phyloP scores from a whole-genome alignment of 2,797 vertebrate species.

The Muscicapa striata region DNA sequence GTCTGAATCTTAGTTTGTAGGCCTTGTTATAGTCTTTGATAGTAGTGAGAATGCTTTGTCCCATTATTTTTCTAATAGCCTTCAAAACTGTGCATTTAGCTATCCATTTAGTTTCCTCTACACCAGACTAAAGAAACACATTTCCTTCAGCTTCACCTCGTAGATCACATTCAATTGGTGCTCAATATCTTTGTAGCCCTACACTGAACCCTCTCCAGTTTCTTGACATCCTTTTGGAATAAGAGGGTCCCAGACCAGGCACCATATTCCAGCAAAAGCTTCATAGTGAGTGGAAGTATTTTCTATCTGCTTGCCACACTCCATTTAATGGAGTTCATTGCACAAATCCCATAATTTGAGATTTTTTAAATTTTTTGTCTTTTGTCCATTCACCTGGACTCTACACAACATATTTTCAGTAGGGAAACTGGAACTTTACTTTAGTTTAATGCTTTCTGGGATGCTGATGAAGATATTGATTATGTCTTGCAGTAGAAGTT shows the following conservation, averaged over 20 bases:
- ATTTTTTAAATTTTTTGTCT: neutral
- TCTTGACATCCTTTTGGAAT: neutral
- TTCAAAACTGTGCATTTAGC: neutral
- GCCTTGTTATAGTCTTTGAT: neutral
- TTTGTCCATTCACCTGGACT: neutral
- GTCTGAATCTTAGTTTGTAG: neutral
- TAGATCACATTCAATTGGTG: neutral
- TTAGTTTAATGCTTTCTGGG: neutral
- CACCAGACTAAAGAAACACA: neutral
- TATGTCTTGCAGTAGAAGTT: neutral
- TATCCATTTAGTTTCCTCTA: neutral
- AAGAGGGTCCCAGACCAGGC: fast-evolving
- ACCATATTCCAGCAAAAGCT: neutral
- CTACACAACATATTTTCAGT: neutral
- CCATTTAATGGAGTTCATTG: neutral
- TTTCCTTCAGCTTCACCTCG: neutral
- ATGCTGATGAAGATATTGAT: neutral
- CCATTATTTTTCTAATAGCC: neutral
- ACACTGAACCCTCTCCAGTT: neutral
- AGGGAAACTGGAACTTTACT: neutral
- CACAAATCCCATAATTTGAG: neutral
- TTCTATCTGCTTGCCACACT: neutral
- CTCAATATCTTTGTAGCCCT: neutral
- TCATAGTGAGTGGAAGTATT: neutral
- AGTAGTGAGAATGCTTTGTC: neutral